A percentile compares a stretch with the other conserved stretches of the same genome.
Conservation (phyloP, 1,140 invertebrate genomes). For the Portunus trituberculatus region DNA sequence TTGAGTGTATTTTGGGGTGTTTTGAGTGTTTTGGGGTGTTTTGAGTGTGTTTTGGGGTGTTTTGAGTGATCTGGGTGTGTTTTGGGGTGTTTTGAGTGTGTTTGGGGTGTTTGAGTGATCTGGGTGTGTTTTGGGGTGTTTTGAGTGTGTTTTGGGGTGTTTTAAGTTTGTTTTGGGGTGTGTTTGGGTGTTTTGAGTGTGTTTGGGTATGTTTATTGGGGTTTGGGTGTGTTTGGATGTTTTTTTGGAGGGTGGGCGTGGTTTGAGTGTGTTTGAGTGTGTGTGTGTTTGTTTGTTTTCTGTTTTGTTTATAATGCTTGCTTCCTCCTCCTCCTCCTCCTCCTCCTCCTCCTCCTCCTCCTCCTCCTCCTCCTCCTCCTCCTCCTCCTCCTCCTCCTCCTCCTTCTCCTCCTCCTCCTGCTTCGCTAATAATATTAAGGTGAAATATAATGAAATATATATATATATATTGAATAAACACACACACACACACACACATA, state of each 20-base stretch:
- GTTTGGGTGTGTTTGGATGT: no score
- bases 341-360: background rate
- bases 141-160: constrained; percentile 81
- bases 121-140: no score
- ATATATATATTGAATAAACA: background rate
- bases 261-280: background rate
- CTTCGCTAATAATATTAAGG: background rate
- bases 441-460: background rate
- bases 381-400: background rate
- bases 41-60: no score
- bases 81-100: no score
- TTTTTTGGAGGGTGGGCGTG: no score
- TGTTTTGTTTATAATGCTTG: background rate
- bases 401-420: background rate
- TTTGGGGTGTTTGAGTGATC: no score
- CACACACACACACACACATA: no score
- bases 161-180: background rate
- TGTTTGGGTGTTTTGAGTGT: no score
- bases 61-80: no score
- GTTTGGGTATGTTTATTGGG: no score
- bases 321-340: background rate
- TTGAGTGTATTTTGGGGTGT: no score
- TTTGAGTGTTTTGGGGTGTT: no score
- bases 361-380: background rate
- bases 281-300: background rate